Evolutionary conservation across 92 coral and sea anemone species (phyloP).

Genomic region (Porites rus): DNA sequence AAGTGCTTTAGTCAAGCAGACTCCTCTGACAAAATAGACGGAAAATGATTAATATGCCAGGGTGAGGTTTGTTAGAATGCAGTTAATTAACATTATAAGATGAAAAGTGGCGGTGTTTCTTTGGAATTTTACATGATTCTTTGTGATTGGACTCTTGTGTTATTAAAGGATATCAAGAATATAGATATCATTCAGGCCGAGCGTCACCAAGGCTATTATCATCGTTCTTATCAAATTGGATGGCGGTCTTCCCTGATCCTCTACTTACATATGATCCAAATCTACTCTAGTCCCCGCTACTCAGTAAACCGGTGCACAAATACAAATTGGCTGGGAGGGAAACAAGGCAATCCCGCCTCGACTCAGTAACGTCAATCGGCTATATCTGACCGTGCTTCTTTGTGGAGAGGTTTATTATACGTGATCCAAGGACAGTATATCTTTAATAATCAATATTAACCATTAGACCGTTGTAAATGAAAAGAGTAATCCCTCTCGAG

Average conservation of each 20-base stretch:
- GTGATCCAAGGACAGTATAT: neutral
- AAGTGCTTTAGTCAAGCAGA: constrained; percentile 33
- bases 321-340: neutral
- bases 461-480: constrained; percentile 52
- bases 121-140: neutral
- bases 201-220: constrained; percentile 77
- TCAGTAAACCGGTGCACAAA: neutral
- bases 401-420: neutral
- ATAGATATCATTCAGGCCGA: constrained; percentile 36
- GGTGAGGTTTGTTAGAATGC: constrained; percentile 23
- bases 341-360: neutral
- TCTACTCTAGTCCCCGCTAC: neutral
- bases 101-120: constrained; percentile 35
- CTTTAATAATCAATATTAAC: constrained; percentile 22
- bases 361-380: too few species aligned
- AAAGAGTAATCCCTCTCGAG: constrained; percentile 16
- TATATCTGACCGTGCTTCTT: neutral
- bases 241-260: neutral
- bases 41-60: constrained; percentile 3
- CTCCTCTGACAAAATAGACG: constrained; percentile 45
- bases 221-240: constrained; percentile 64
- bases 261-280: neutral
- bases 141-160: constrained; percentile 42
- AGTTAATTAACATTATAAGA: constrained; percentile 30
- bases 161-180: constrained; percentile 19